Evolutionary conservation across 2,113 vertebrate species (phyloP).

Genomic region (Lichenostomus cassidix): DNA sequence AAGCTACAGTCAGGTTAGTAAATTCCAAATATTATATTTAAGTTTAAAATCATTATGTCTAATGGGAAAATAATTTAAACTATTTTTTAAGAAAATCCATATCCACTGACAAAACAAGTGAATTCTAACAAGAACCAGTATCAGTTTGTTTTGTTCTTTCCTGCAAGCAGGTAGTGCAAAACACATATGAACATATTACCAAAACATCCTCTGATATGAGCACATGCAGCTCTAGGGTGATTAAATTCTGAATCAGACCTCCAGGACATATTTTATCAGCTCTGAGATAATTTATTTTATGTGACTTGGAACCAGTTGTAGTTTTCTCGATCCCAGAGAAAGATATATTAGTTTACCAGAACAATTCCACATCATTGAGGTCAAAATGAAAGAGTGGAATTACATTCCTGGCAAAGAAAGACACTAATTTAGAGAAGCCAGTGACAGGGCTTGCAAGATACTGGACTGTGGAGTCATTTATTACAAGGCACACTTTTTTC

Average conservation of each 20-base stretch:
- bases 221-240: neutral
- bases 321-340: neutral
- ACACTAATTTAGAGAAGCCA: neutral
- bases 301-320: neutral
- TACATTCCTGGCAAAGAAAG: neutral
- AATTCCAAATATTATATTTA: neutral
- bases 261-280: neutral
- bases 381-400: neutral
- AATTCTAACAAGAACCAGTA: neutral
- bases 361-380: neutral
- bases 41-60: neutral
- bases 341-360: neutral
- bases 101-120: neutral
- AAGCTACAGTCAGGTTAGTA: neutral
- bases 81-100: neutral
- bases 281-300: neutral
- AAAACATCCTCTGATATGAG: neutral
- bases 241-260: neutral
- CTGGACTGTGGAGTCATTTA: neutral
- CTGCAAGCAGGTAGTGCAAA: neutral
- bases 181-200: neutral
- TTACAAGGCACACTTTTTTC: neutral
- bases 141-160: neutral
- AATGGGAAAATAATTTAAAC: neutral
- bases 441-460: neutral